Percentiles rank a stretch among this genome's conserved stretches.
phyloP scores from a whole-genome alignment of 2,888 invertebrate genomes.

The Melipona beecheii region DNA sequence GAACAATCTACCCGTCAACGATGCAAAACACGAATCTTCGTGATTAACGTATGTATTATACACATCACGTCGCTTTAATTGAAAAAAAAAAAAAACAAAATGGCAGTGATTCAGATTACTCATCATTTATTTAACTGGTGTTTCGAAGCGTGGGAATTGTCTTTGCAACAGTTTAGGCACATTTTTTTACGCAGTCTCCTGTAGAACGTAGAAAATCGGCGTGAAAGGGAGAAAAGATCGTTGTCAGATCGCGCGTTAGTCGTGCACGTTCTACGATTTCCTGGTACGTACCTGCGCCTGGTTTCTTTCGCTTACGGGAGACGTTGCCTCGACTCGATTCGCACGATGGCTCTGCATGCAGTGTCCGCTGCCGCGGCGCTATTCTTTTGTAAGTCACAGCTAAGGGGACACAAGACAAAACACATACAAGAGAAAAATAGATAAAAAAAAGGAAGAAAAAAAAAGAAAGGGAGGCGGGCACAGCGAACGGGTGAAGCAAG shows the following conservation, averaged over 20 bases:
- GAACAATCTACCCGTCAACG: no score
- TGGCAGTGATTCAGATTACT: no score
- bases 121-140: no score
- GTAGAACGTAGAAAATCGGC: constrained; percentile 14
- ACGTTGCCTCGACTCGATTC: constrained; percentile 78
- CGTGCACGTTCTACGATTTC: constrained; percentile 21
- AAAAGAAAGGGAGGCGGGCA: constrained; percentile 44
- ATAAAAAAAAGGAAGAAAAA: constrained; percentile 42
- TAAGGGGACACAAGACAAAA: constrained; percentile 84
- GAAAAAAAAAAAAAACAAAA: no score
- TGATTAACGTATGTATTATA: no score
- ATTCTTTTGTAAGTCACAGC: constrained; percentile 94
- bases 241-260: not conserved
- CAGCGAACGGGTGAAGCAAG: constrained; percentile 47
- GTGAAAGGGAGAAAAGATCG: not conserved
- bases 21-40: no score
- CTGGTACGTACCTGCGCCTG: constrained; percentile 87
- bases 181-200: not conserved
- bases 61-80: no score
- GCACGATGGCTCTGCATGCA: constrained; percentile 74
- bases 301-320: constrained; percentile 91
- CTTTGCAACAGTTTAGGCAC: not conserved
- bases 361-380: constrained; percentile 79
- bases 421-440: constrained; percentile 43
- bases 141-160: not conserved